phyloP scores from a whole-genome alignment of 2,113 vertebrate species.

The Bostrychus sinensis region DNA sequence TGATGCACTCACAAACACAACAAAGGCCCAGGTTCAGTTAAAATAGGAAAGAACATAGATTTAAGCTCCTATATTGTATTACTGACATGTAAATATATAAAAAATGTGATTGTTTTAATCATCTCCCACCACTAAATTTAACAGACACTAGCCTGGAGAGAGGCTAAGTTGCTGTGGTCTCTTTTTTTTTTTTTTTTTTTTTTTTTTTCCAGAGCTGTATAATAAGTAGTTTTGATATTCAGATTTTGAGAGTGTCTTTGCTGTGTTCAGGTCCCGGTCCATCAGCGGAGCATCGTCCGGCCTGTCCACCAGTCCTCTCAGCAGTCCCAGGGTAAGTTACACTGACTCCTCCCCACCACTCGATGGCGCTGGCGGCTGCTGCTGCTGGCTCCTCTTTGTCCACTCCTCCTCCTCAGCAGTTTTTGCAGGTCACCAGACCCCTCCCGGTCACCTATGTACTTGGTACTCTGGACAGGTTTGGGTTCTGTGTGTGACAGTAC shows the following conservation, averaged over 20 bases:
- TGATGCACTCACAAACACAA: too few species aligned
- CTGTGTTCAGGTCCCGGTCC: conserved; percentile 88
- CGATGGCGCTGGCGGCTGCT: conserved; percentile 49
- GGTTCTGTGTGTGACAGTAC: not conserved
- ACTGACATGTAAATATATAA: too few species aligned
- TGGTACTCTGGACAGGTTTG: not conserved
- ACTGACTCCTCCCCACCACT: conserved; percentile 39
- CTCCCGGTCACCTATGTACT: not conserved
- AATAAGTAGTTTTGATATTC: too few species aligned
- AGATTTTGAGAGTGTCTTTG: not conserved
- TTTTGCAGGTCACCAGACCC: not conserved
- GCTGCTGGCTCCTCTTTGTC: conserved; percentile 17
- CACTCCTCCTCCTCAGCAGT: conserved; percentile 28
- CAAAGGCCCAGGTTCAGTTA: too few species aligned
- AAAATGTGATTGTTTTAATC: too few species aligned
- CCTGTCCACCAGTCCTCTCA: conserved; percentile 96
- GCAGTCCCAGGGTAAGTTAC: conserved; percentile 96
- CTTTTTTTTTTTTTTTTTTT: too few species aligned
- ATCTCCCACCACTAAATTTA: too few species aligned
- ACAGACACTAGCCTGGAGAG: too few species aligned
- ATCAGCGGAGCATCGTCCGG: conserved; percentile 97
- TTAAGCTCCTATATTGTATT: too few species aligned
- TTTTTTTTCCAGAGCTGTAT: too few species aligned
- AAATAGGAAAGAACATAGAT: too few species aligned
- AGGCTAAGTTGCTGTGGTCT: too few species aligned